Evolutionary conservation across 2,113 vertebrate genomes (phyloP).

Genomic region (Tyrannus savana): DNA sequence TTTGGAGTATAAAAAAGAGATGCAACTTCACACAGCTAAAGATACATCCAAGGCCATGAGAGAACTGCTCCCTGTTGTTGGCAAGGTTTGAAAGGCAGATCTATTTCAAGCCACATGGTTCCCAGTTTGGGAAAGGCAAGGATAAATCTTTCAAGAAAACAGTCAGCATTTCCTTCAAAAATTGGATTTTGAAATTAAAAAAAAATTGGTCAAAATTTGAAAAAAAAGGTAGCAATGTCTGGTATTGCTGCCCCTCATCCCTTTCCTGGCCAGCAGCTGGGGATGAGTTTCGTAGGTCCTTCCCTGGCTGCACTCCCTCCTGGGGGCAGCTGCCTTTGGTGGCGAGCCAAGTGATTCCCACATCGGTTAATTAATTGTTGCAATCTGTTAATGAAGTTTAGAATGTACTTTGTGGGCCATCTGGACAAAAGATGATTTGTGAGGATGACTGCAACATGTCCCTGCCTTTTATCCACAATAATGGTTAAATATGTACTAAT

Average conservation of each 20-base stretch:
- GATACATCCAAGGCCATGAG: neutral
- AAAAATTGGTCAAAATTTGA: neutral
- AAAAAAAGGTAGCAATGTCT: neutral
- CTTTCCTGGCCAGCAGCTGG: neutral
- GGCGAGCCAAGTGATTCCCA: neutral
- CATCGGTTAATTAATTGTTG: slow-evolving; percentile 14
- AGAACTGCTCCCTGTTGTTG: neutral
- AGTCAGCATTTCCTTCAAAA: neutral
- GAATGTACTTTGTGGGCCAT: neutral
- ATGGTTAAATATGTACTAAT: slow-evolving; percentile 12
- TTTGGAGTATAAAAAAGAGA: neutral
- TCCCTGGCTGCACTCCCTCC: neutral
- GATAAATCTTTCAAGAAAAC: neutral
- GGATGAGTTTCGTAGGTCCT: neutral
- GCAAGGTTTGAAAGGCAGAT: neutral
- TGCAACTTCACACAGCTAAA: neutral
- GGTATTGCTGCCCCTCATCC: neutral
- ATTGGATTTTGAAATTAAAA: neutral
- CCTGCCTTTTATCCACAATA: neutral
- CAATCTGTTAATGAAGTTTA: slow-evolving; percentile 42
- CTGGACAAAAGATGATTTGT: slow-evolving; percentile 12
- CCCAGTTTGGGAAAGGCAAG: rapidly evolving
- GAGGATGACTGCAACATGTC: neutral
- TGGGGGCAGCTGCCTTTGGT: neutral
- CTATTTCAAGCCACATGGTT: neutral